Conservation (phyloP, 2,113 vertebrate species). For the Micromys minutus region DNA sequence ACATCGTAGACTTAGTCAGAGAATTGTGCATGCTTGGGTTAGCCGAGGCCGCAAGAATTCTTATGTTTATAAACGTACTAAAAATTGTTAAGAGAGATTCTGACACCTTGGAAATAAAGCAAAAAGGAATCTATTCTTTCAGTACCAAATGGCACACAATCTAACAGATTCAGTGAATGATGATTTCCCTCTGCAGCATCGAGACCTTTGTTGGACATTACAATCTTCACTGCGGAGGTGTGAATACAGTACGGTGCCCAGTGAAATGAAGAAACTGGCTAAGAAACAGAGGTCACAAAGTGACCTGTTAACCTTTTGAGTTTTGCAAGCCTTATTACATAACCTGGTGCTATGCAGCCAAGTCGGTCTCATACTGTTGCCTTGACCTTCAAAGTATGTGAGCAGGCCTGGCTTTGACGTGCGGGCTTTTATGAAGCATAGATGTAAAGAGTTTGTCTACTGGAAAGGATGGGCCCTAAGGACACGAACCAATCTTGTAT, state of each 20-base stretch:
- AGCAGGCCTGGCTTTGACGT: neutral
- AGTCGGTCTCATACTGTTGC: neutral
- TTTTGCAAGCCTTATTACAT: neutral
- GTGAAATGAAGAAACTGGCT: neutral
- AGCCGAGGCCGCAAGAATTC: neutral
- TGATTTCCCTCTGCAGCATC: neutral
- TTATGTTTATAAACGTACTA: neutral
- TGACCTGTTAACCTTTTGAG: neutral
- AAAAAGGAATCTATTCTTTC: neutral
- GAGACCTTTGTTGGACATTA: neutral
- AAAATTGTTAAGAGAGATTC: neutral
- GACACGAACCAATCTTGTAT: neutral
- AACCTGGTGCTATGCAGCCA: neutral
- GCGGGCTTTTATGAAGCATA: neutral
- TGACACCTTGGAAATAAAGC: neutral
- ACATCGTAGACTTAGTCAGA: neutral
- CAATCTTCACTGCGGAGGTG: neutral
- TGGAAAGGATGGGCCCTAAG: neutral
- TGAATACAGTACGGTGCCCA: neutral
- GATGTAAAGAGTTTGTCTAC: neutral
- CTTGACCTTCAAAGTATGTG: neutral
- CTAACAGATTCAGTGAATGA: neutral
- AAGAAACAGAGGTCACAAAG: neutral
- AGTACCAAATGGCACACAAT: neutral
- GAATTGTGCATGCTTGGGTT: neutral